Evolutionary conservation across 2,797 vertebrate species (phyloP), one percentile per base, ranked within the genome.

Genomic region (Alosa sapidissima): DNA sequence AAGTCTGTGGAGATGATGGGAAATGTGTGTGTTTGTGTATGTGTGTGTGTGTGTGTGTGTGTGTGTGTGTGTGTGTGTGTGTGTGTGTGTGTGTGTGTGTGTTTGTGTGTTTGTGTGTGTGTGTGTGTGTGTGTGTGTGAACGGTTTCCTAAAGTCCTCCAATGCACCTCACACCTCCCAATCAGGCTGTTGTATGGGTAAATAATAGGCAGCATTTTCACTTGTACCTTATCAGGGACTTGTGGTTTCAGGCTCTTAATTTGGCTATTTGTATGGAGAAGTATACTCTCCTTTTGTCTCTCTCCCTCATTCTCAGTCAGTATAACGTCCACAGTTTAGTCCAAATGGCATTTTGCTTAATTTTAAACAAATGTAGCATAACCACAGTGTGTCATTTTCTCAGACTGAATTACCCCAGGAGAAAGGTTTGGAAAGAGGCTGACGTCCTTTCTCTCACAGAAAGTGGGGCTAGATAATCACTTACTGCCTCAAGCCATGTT

Each of bases 21-120:
- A 62, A 62, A 62, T 62, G 60, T 62, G 58, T 60, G 58, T 60
- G 58, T 60, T 19, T 60, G 19, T 60, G 19, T 60, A 4, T 62
- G 36, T 52, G 58, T 3, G 41, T 55, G 19, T 54, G 48, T 33
- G 65, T 86, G 65, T 86, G 83, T 84, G 81, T 75, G 82, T 82
- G 82, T 62, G 81, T 55, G 83, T 84, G 78, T 62, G 60, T 62
- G 21, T 62, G 2, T 24, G 60, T 24, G 60, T 24, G 21, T 62
- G 13, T 62, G 60, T 62, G 21, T 24, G 60, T 24, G 21, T 62
- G 4, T 62, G 60, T 24, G 60, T 62, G 21, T 62, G 60, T 62
- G 60, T 24, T n/a, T 62, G 60, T 62, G 60, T 62, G 65, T 41
- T 28, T 72, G 33, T 72, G 65, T 5, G 24, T 33, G 4, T 28